Conservation (phyloP, 2,888 invertebrate genomes). For the Pollenia angustigena region DNA sequence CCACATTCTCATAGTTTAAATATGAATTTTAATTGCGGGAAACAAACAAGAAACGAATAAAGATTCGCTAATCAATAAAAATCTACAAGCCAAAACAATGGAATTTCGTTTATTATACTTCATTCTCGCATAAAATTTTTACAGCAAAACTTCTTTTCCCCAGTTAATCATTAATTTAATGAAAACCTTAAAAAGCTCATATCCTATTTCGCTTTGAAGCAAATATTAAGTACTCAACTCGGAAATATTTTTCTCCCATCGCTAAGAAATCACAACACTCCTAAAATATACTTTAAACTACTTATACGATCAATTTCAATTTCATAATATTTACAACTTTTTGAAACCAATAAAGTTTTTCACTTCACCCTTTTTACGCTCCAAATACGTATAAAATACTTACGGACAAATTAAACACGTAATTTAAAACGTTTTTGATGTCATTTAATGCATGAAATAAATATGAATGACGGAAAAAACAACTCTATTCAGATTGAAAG, state of each 20-base stretch:
- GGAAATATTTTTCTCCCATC: conserved; percentile 25
- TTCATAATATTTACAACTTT: conserved; percentile 63
- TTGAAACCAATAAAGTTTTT: conserved; percentile 70
- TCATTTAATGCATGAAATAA: conserved; percentile 64
- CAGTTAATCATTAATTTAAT: neutral
- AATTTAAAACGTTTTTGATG: conserved; percentile 72
- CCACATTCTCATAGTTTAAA: no score
- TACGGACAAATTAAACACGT: conserved; percentile 64
- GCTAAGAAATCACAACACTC: neutral
- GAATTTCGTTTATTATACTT: neutral
- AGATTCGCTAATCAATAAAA: no score
- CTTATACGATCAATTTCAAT: conserved; percentile 59
- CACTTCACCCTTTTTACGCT: conserved; percentile 34
- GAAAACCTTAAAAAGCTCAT: conserved; percentile 17
- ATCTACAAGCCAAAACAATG: no score
- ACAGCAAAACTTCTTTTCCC: neutral
- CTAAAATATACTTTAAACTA: neutral
- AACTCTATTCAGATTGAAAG: conserved; percentile 63
- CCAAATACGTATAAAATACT: conserved; percentile 33
- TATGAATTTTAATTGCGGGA: no score
- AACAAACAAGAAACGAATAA: no score
- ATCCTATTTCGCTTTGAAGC: neutral
- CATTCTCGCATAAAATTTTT: no score
- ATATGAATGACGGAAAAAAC: conserved; percentile 39
- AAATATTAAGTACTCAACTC: neutral